These are phyloP conservation scores for Ochropacha duplaris DNA, from an alignment of 2,888 invertebrate genomes.

Conservation along the genomic window DNA sequence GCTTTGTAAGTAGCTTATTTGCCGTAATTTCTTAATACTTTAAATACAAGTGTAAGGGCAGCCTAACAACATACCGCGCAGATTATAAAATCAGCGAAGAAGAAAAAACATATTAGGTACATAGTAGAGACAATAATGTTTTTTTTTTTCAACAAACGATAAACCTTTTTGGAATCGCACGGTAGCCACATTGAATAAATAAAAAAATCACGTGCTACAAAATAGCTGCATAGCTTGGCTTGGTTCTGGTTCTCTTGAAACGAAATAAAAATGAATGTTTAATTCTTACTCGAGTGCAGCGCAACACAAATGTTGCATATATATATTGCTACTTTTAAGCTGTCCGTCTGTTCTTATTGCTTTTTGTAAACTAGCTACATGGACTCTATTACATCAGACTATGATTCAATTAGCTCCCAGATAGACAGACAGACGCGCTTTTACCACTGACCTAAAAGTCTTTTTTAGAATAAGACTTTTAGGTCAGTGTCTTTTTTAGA, in stretches of 20 bases:
- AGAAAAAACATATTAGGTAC: too few species aligned
- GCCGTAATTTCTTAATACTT: too few species aligned
- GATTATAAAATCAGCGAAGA: too few species aligned
- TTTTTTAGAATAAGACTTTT: too few species aligned
- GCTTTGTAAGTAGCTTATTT: too few species aligned
- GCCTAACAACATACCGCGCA: too few species aligned
- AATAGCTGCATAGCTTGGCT: conserved; percentile 25
- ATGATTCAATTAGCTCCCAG: too few species aligned
- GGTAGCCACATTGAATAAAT: conserved; percentile 15
- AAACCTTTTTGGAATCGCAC: not conserved
- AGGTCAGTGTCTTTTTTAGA: too few species aligned
- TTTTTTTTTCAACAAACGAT: not conserved
- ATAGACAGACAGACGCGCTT: too few species aligned
- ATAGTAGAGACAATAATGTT: not conserved
- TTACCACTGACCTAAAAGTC: too few species aligned
- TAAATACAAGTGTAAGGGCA: too few species aligned
- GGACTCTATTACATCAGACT: too few species aligned
- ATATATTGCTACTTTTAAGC: not conserved
- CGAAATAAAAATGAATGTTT: conserved; percentile 48
- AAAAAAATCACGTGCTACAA: conserved; percentile 16
- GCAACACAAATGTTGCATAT: conserved; percentile 5
- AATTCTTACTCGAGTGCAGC: conserved; percentile 31
- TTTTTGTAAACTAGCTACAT: not conserved
- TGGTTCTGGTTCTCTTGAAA: conserved; percentile 28
- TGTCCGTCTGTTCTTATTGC: not conserved